A percentile compares a stretch with the other conserved stretches of the same genome.
Conservation (phyloP, 37 sponge, comb jelly and placozoan species). For the Oopsacas minuta region DNA sequence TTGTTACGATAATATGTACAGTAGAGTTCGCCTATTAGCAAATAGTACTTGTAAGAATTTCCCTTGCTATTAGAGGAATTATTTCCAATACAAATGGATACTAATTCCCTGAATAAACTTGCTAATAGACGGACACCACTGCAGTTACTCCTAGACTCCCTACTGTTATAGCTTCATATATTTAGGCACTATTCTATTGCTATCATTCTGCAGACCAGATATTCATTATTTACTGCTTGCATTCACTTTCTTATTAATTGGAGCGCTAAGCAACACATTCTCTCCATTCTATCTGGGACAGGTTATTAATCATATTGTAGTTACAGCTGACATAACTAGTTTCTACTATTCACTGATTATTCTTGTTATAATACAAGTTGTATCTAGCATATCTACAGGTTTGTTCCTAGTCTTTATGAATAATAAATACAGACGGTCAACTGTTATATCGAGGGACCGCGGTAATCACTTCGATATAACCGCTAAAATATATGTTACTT, state of each 20-base stretch:
- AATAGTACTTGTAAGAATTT: too few species aligned
- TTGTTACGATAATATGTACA: background rate
- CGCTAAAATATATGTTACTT: too few species aligned
- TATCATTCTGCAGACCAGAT: constrained; percentile 27
- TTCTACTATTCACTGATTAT: constrained; percentile 37
- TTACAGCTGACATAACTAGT: background rate
- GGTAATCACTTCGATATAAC: too few species aligned
- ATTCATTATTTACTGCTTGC: background rate
- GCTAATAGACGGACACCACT: too few species aligned
- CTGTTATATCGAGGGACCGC: too few species aligned
- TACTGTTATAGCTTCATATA: background rate
- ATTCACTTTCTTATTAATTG: constrained; percentile 28
- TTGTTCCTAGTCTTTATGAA: background rate
- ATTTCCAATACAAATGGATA: too few species aligned
- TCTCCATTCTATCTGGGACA: constrained; percentile 33
- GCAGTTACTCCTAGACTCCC: background rate
- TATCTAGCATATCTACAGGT: constrained; percentile 20
- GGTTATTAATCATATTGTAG: constrained; percentile 37
- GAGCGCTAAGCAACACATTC: constrained; percentile 21
- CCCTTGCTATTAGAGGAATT: too few species aligned
- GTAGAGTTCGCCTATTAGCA: background rate
- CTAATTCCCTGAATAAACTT: too few species aligned
- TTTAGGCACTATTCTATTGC: background rate
- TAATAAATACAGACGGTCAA: too few species aligned
- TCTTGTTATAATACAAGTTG: constrained; percentile 11